Evolutionary conservation across 2,888 invertebrate species (phyloP), one percentile per base, ranked within the genome.

Genomic region (Neoitamus cyanurus): DNA sequence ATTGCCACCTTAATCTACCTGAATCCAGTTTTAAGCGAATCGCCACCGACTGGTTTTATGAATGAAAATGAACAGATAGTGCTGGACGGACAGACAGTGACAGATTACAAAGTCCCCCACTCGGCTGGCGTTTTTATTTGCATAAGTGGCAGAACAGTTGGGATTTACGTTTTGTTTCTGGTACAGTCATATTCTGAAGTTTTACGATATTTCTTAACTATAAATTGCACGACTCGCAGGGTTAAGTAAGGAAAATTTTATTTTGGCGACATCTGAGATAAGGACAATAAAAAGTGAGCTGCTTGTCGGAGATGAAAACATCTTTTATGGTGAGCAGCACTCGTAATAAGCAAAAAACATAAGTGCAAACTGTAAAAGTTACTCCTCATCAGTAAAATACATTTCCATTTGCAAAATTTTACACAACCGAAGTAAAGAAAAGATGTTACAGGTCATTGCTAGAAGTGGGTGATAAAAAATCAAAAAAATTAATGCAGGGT

Each of bases 21-120:
- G 78, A 34, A 78, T 31, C 78, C 78, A 42, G 78, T 78, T 78
- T 70, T 46, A 78, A 25, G 58, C 58, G 58, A 78, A 28, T 78
- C 30, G 78, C 3, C 13, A 7, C 25, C 20, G 15, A 30, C 78
- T 48, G 42, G 20, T 15, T 78, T 78, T 30, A 48, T 78, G 78
- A 78, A 78, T 78, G 78, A 58, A 70, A 78, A 78, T 78, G 78
- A 58, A 70, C 30, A 78, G 42, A 75, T 75, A 42, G 4, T 11
- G 15, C 25, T 15, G 58, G 58, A 70, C 70, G 7, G 70, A 77
- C 28, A 36, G 5, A 77, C 20, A 77, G 11, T n/a, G n/a, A 4
- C 77, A 46, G 77, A 77, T 77, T 46, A 77, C 36, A n/a, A 42
- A 42, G 11, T n/a, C 42, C 11, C 13, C 4, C 42, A 15, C 58